These are phyloP conservation scores for Coryphaenoides rupestris DNA, from an alignment of 2,113 vertebrate species.

Conservation along the genomic window DNA sequence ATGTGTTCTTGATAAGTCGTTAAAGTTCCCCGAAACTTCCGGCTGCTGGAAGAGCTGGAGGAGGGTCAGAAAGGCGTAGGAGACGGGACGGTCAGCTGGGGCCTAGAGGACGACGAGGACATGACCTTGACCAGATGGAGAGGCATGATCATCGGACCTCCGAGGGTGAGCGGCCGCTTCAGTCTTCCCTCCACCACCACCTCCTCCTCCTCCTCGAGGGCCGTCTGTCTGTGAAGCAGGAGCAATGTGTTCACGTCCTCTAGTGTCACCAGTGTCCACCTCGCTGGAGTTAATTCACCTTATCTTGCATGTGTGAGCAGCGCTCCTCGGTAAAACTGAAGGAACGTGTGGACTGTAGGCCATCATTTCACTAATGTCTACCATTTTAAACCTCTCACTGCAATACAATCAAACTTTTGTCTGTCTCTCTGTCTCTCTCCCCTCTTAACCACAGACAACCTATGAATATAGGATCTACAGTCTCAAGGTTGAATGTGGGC, in stretches of 20 bases:
- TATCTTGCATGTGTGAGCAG: too few species aligned
- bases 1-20: conserved; percentile 71
- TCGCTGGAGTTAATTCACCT: too few species aligned
- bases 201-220: background rate
- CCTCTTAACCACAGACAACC: conserved; percentile 82
- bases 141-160: conserved; percentile 94
- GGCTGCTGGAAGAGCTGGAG: conserved; percentile 95
- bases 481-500: conserved; percentile 98
- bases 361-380: background rate
- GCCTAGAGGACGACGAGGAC: conserved; percentile 95
- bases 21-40: conserved; percentile 97
- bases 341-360: background rate
- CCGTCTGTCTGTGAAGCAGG: background rate
- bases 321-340: background rate
- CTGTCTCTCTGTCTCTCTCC: background rate
- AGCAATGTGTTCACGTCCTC: too few species aligned
- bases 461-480: conserved; percentile 99
- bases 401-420: background rate
- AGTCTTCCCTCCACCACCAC: background rate
- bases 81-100: conserved; percentile 96
- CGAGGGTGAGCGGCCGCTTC: conserved; percentile 78
- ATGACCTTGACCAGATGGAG: conserved; percentile 89
- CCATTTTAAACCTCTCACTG: background rate
- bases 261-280: too few species aligned
- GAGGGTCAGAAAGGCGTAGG: conserved; percentile 96